These are phyloP conservation scores for Pollenia amentaria DNA, from an alignment of 2,888 invertebrate genomes.

Conservation along the genomic window DNA sequence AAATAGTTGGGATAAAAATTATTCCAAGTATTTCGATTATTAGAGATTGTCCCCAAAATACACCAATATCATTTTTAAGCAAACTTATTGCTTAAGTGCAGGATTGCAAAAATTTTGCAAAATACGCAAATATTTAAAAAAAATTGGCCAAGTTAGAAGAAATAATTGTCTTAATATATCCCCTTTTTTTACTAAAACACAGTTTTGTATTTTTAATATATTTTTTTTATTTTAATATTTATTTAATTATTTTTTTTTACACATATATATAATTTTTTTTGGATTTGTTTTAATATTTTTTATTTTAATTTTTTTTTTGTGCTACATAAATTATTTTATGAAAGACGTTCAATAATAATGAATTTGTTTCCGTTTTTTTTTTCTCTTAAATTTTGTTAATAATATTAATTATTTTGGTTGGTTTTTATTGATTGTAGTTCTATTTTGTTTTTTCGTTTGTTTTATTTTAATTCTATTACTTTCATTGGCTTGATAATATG, in stretches of 20 bases:
- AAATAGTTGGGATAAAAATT: too few relatives aligned
- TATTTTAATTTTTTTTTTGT: conserved; percentile 67
- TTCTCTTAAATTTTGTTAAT: conserved; percentile 48
- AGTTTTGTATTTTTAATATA: not conserved
- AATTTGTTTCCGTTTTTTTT: conserved; percentile 49
- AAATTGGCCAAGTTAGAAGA: too few relatives aligned
- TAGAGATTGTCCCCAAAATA: too few relatives aligned
- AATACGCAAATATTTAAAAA: too few relatives aligned
- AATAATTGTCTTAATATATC: not conserved
- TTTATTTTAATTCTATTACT: conserved; percentile 45
- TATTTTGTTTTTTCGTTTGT: conserved; percentile 31
- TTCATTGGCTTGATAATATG: conserved; percentile 48
- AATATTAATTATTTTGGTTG: conserved; percentile 73
- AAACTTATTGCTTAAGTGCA: too few relatives aligned
- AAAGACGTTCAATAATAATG: conserved; percentile 73
- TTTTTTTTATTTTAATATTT: conserved; percentile 57
- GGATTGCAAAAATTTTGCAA: too few relatives aligned
- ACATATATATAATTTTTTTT: conserved; percentile 58
- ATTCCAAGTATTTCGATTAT: too few relatives aligned
- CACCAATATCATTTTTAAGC: too few relatives aligned
- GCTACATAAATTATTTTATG: conserved; percentile 72
- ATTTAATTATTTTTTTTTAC: conserved; percentile 53
- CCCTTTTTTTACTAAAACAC: not conserved
- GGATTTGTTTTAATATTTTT: too few relatives aligned
- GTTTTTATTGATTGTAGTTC: conserved; percentile 69